These are phyloP conservation scores for Amblyopsis rosae DNA, from an alignment of 2,113 vertebrate genomes.

Conservation along the genomic window DNA sequence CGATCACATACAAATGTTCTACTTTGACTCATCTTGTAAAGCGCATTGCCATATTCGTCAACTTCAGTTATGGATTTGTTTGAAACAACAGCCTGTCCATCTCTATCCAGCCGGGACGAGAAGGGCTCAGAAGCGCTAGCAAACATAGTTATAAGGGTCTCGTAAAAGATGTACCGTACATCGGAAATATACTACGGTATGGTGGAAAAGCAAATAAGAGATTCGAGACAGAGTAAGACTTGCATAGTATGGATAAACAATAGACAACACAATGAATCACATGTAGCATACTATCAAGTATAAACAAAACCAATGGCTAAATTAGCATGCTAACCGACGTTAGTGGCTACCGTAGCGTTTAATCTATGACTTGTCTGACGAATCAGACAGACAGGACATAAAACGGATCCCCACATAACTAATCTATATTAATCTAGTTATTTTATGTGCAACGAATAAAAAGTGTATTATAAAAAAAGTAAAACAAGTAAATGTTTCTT, in stretches of 20 bases:
- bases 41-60: not conserved
- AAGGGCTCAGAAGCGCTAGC: not conserved
- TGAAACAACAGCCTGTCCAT: constrained; percentile 8
- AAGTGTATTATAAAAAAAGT: too few relatives aligned
- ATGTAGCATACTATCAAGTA: constrained; percentile 44
- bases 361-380: constrained; percentile 58
- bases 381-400: constrained; percentile 48
- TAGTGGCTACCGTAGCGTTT: constrained; percentile 43
- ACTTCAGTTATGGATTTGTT: constrained; percentile 41
- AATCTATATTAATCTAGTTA: constrained; percentile 13
- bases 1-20: not conserved
- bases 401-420: constrained; percentile 54
- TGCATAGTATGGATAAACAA: constrained; percentile 41
- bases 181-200: too few relatives aligned
- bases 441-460: too few relatives aligned
- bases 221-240: too few relatives aligned
- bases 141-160: constrained; percentile 45
- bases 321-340: constrained; percentile 52
- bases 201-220: too few relatives aligned
- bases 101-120: constrained; percentile 23
- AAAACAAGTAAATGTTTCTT: too few relatives aligned
- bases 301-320: constrained; percentile 57
- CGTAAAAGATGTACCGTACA: too few relatives aligned
- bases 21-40: not conserved
- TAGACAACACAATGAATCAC: constrained; percentile 68